Evolutionary conservation across 2,888 invertebrate species (phyloP).

Genomic region (Horisme vitalbata): DNA sequence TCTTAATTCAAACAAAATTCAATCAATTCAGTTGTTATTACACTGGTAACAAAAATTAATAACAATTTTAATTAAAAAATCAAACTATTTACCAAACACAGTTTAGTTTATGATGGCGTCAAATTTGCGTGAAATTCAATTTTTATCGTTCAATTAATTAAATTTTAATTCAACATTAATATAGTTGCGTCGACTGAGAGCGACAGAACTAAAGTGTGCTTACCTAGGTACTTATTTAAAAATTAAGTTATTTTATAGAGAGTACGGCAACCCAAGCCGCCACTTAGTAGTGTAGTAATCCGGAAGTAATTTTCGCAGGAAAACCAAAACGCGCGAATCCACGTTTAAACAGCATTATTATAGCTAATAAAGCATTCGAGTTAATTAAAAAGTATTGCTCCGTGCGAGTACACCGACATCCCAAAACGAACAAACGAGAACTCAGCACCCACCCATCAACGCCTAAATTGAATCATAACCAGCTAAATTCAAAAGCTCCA

Average conservation of each 20-base stretch:
- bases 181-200: constrained; percentile 4
- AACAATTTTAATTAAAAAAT: constrained; percentile 77
- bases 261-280: constrained; percentile 35
- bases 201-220: too few species aligned
- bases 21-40: constrained; percentile 20
- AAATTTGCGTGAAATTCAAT: constrained; percentile 78
- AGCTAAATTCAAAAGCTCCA: constrained; percentile 61
- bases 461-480: constrained; percentile 75
- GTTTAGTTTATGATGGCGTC: constrained; percentile 74
- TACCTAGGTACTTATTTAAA: too few species aligned
- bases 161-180: constrained; percentile 55
- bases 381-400: constrained; percentile 76
- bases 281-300: too few species aligned
- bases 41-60: constrained; percentile 62
- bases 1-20: constrained; percentile 20
- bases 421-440: constrained; percentile 60
- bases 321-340: constrained; percentile 46
- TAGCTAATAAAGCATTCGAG: constrained; percentile 83
- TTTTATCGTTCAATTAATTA: constrained; percentile 69
- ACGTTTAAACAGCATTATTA: constrained; percentile 68
- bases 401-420: constrained; percentile 50
- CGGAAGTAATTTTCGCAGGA: constrained; percentile 54
- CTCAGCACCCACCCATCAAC: constrained; percentile 59
- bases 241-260: too few species aligned
- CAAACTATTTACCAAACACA: constrained; percentile 78